Percentiles rank a stretch among this genome's conserved stretches.
Conservation (phyloP, 1,140 invertebrate species). For the Cherax quadricarinatus region DNA sequence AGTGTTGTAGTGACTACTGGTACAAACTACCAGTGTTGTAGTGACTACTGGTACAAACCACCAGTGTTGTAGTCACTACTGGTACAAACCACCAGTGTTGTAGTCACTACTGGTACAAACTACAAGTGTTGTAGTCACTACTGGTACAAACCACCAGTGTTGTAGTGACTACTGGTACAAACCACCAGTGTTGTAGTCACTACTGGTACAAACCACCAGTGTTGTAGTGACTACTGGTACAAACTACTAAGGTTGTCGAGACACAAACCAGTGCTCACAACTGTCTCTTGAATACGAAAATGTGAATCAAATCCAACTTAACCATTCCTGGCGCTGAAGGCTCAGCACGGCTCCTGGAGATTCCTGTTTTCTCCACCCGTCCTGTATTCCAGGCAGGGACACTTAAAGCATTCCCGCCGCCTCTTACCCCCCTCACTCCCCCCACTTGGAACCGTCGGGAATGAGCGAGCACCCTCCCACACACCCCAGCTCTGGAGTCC, state of each 20-base stretch:
- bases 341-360: background rate
- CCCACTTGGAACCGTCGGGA: background rate
- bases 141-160: no score
- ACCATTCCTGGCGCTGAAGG: background rate
- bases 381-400: conserved; percentile 10
- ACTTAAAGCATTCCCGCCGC: conserved; percentile 16
- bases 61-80: no score
- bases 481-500: background rate
- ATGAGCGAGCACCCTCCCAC: background rate
- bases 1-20: no score
- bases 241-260: background rate
- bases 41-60: no score
- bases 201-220: background rate
- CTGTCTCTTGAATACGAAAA: background rate
- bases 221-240: background rate
- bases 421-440: no score
- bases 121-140: no score
- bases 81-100: no score
- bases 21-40: no score
- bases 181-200: background rate
- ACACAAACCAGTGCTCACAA: background rate
- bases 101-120: no score
- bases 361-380: background rate
- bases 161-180: background rate
- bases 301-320: background rate